Percentiles rank a stretch among this genome's conserved stretches.
phyloP scores from a whole-genome alignment of 2,797 vertebrate genomes.

The Meda fulgida region DNA sequence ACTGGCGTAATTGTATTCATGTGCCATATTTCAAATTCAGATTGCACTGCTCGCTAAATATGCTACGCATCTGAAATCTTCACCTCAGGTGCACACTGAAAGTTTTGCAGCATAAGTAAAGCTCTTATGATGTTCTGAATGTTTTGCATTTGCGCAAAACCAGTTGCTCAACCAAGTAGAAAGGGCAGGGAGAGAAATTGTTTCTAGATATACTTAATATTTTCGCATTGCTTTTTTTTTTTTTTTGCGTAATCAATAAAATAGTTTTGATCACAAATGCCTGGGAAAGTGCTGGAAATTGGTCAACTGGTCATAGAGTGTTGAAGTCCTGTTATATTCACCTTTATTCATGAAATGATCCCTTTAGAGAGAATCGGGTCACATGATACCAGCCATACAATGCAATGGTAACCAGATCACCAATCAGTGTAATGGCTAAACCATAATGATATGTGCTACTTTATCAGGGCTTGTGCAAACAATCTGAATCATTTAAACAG shows the following conservation, averaged over 20 bases:
- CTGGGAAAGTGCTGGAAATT: neutral
- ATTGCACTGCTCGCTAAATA: neutral
- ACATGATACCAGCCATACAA: constrained; percentile 13
- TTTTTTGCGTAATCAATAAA: no score
- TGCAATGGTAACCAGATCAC: constrained; percentile 15
- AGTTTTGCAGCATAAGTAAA: neutral
- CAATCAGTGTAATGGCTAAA: neutral
- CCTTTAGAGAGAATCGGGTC: neutral
- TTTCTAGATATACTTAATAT: neutral
- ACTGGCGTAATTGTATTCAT: neutral
- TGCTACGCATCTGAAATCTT: neutral
- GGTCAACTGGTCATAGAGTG: neutral
- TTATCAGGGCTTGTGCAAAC: neutral
- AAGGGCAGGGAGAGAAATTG: neutral
- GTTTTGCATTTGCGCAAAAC: constrained; percentile 7
- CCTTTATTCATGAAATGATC: neutral
- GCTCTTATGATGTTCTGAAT: neutral
- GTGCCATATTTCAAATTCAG: neutral
- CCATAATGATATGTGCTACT: neutral
- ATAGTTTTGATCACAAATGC: neutral
- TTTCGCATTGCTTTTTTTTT: neutral
- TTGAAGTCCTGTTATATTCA: neutral
- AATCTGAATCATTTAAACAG: constrained; percentile 17
- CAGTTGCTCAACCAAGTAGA: neutral
- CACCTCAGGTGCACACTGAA: neutral